Evolutionary conservation across 37 sponge, comb jelly and placozoan genomes (phyloP).

Genomic region (Geodia barretti): DNA sequence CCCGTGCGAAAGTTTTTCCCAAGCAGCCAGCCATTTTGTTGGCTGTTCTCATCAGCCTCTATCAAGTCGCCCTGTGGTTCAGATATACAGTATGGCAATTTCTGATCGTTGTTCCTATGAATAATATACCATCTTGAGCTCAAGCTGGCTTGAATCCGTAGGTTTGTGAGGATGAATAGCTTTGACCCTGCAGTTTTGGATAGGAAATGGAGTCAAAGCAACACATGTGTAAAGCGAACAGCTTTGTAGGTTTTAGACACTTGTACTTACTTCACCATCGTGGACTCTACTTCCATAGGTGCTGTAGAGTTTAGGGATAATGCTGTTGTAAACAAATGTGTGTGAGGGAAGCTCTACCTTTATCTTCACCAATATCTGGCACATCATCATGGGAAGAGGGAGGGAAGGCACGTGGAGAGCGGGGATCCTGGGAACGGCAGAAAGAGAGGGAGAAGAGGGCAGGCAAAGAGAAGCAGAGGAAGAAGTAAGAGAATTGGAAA

Average conservation of each 20-base stretch:
- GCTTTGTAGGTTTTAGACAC: no score
- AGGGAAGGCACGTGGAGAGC: conserved; percentile 52
- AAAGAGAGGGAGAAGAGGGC: neutral
- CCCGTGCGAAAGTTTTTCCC: conserved; percentile 68
- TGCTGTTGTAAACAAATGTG: no score
- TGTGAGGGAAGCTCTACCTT: no score
- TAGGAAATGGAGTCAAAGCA: no score
- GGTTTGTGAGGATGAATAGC: conserved; percentile 49
- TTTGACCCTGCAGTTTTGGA: conserved; percentile 62
- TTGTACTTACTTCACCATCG: no score
- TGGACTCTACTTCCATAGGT: no score
- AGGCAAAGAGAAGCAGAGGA: neutral
- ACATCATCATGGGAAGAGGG: neutral
- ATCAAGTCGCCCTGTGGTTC: conserved; percentile 77
- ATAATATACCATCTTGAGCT: conserved; percentile 45
- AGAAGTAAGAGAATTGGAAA: no score
- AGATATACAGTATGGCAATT: no score
- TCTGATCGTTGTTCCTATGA: no score
- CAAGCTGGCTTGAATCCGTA: conserved; percentile 28
- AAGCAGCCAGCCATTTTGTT: conserved; percentile 79
- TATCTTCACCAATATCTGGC: neutral
- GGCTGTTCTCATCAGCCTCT: conserved; percentile 64
- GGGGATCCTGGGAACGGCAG: conserved; percentile 49
- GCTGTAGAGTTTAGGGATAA: no score
- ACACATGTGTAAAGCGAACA: no score